phyloP scores from a whole-genome alignment of 2,113 vertebrate species.

The Dasyornis broadbenti region DNA sequence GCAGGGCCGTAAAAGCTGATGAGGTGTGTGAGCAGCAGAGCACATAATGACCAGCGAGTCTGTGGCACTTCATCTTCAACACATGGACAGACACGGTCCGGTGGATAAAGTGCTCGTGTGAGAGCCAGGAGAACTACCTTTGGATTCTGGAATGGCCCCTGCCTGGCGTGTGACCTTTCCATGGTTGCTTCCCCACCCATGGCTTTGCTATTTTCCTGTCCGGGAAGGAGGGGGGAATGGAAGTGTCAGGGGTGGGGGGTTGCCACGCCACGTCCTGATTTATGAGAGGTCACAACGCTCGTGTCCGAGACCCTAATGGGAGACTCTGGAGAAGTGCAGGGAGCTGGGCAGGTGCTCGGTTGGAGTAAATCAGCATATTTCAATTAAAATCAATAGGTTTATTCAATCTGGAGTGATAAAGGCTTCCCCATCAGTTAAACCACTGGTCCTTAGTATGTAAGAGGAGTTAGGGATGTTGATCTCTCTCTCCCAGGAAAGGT shows the following conservation, averaged over 20 bases:
- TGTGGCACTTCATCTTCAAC: neutral
- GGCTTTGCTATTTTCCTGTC: neutral
- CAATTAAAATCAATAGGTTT: conserved; percentile 26
- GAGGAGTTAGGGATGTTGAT: neutral
- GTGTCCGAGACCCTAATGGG: neutral
- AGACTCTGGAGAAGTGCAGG: neutral
- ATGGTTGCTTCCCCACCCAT: neutral
- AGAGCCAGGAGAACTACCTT: neutral
- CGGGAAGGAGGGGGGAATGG: neutral
- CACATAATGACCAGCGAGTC: neutral
- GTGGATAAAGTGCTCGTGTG: neutral
- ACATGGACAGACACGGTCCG: neutral
- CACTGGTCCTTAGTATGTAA: neutral
- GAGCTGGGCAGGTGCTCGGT: neutral
- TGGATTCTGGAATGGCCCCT: neutral
- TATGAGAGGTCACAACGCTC: neutral
- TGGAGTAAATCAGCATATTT: neutral
- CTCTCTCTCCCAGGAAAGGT: neutral
- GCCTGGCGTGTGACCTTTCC: neutral
- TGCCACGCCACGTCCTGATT: fast-evolving
- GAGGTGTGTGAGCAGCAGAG: neutral
- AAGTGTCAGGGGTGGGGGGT: neutral
- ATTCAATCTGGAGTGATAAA: conserved; percentile 6
- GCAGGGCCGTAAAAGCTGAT: neutral
- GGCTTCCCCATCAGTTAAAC: neutral